phyloP scores from a whole-genome alignment of 2,113 vertebrate genomes.

The Neogobius melanostomus region DNA sequence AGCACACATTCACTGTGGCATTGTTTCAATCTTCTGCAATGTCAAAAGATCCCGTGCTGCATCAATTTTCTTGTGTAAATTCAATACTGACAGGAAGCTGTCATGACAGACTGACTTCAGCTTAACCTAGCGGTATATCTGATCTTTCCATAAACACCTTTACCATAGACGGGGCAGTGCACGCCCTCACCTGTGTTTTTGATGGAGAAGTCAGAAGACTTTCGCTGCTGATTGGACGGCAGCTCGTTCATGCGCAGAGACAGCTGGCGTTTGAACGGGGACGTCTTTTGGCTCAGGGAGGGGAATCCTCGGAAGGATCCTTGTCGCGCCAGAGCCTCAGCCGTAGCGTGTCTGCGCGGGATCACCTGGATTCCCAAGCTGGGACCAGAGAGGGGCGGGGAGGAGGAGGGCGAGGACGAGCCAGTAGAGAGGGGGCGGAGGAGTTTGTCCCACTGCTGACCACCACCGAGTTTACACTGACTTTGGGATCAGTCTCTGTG shows the following conservation, averaged over 20 bases:
- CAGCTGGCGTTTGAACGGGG: conserved; percentile 95
- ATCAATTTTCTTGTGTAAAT: background rate
- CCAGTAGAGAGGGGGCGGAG: conserved; percentile 62
- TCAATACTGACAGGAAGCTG: background rate
- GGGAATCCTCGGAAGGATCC: conserved; percentile 97
- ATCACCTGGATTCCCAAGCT: conserved; percentile 83
- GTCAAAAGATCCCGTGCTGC: too few relatives aligned
- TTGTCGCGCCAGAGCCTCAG: conserved; percentile 92
- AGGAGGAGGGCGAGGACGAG: conserved; percentile 80
- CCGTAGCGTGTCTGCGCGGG: conserved; percentile 91
- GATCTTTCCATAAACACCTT: background rate
- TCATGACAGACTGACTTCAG: too few relatives aligned
- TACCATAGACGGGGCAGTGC: background rate
- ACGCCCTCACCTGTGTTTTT: conserved; percentile 85
- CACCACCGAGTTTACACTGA: conserved; percentile 19
- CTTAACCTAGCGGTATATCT: too few relatives aligned
- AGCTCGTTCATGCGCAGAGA: conserved; percentile 96
- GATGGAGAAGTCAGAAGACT: conserved; percentile 92
- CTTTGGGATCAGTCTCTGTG: conserved; percentile 83
- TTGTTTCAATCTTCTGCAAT: too few relatives aligned
- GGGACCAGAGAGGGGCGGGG: conserved; percentile 82
- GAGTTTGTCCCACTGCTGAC: conserved; percentile 51
- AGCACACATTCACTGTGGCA: too few relatives aligned
- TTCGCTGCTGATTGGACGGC: conserved; percentile 95
- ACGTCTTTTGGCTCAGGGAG: conserved; percentile 94